These are phyloP conservation scores for Sebastes schlegelii DNA, from an alignment of 2,113 vertebrate genomes.

Conservation along the genomic window DNA sequence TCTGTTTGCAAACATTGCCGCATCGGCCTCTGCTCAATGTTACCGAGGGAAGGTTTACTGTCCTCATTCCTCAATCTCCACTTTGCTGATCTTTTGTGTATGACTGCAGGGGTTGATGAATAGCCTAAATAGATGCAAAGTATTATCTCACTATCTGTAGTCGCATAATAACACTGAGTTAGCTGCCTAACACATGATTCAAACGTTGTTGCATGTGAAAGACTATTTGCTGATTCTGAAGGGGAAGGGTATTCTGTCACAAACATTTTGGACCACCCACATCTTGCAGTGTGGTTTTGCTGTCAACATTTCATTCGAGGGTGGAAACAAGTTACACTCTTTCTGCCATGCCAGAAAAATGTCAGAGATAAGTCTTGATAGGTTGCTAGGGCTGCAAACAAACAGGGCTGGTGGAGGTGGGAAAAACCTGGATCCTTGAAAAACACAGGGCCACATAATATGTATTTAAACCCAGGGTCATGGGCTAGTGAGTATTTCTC, in stretches of 20 bases:
- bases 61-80: conserved; percentile 2
- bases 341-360: neutral
- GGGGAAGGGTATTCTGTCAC: neutral
- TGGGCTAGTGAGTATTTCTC: conserved; percentile 65
- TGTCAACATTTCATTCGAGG: no score
- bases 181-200: neutral
- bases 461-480: conserved; percentile 72
- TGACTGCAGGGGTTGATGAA: neutral
- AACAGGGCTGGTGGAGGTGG: conserved; percentile 17
- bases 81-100: conserved; percentile 1
- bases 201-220: neutral
- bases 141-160: neutral
- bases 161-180: neutral
- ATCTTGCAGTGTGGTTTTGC: no score
- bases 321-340: neutral
- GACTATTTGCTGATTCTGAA: neutral
- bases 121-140: conserved; percentile 15
- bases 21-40: neutral
- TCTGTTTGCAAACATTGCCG: neutral
- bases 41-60: neutral
- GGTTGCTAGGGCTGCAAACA: conserved; percentile 22
- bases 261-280: neutral
- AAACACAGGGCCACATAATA: conserved; percentile 47
- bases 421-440: conserved; percentile 21
- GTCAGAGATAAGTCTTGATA: conserved; percentile 17